Evolutionary conservation across 2,797 vertebrate species (phyloP), one percentile per base, ranked within the genome.

Genomic region (Coendou prehensilis): DNA sequence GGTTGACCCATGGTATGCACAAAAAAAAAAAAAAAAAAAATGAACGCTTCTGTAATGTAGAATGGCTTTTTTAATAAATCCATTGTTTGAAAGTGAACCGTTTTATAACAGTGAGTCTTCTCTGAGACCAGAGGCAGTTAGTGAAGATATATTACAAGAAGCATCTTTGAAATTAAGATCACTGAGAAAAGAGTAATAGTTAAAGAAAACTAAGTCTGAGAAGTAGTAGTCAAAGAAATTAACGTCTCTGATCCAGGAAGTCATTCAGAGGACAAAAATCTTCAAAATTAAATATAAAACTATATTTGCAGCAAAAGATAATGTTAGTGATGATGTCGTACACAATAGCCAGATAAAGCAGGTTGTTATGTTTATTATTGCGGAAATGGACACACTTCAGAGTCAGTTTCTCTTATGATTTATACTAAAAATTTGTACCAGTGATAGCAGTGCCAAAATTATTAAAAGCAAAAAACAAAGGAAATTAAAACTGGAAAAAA

Each of bases 21-120:
- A 41, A 41, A 41, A 41, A 41, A 41, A 41, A 41, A 41, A 41
- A 20, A 28, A 83, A 76, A 59, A 20, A 28, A 83, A 76, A 59
- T 84, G 20, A 87, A 90, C 78, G 37, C 2, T 82, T 28, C 0
- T 75, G 26, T 83, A 47, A 54, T 11, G 92, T 93, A 73, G 15
- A 88, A 80, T 83, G 20, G 11, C 2, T 91, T 95, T 91, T 95
- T 80, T 45, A 37, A 57, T 75, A 87, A 59, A 13, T 71, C 26
- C 76, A 0, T 64, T 91, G 6, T 93, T 94, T 93, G 56, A 30
- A 71, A 90, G 69, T 75, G 37, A 26, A 15, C 1, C 14, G 59
- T 63, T 92, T 90, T 90, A 47, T 57, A 89, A 47, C 26, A 45
- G 0, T 20, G 41, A 87, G 5, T 64, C 45, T 86, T 90, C 37